Conservation (phyloP, 2,113 vertebrate species). For the Rhabdornis inornatus region DNA sequence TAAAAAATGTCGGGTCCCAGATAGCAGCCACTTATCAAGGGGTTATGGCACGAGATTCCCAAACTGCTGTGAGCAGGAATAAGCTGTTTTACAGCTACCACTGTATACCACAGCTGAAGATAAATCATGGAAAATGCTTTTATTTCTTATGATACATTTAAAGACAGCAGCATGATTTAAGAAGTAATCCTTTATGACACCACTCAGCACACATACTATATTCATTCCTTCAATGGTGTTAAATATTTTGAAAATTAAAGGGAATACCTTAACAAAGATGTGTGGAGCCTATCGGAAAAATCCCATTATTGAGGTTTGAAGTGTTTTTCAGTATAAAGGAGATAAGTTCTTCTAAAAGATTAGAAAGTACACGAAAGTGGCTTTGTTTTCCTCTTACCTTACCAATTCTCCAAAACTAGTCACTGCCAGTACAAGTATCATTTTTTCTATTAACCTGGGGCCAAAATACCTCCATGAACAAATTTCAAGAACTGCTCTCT, state of each 20-base stretch:
- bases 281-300: neutral
- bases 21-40: neutral
- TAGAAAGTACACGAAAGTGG: neutral
- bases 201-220: neutral
- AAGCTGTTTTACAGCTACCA: neutral
- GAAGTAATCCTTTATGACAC: neutral
- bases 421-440: neutral
- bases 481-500: neutral
- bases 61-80: neutral
- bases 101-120: neutral
- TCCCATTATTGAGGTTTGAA: neutral
- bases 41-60: neutral
- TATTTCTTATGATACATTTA: neutral
- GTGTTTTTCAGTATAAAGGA: neutral
- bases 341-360: neutral
- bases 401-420: neutral
- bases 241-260: neutral
- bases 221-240: neutral
- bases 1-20: neutral
- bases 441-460: neutral
- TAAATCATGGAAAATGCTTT: neutral
- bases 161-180: neutral
- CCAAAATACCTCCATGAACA: neutral
- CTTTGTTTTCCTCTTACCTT: neutral
- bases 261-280: neutral